Conservation (phyloP, 1,140 invertebrate genomes). For the Platorchestia sp. region DNA sequence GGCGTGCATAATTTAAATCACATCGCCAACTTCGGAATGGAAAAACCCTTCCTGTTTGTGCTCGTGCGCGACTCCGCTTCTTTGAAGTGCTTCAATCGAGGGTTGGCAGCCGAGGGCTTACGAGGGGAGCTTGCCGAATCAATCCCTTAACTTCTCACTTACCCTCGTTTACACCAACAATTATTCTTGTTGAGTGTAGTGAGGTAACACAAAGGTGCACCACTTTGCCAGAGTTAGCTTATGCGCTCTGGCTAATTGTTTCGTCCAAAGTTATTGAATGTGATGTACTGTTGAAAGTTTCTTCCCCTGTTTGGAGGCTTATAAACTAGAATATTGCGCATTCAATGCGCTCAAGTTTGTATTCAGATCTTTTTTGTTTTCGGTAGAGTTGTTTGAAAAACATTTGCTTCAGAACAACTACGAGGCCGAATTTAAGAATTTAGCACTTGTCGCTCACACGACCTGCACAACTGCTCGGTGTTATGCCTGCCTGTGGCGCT, state of each 20-base stretch:
- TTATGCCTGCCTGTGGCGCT: neutral
- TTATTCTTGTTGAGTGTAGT: neutral
- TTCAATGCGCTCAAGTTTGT: neutral
- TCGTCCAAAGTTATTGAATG: neutral
- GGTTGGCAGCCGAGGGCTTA: slow-evolving; percentile 24
- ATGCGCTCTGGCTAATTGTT: neutral
- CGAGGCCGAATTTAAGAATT: neutral
- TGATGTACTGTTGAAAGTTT: neutral
- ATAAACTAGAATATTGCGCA: neutral
- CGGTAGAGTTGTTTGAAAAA: neutral
- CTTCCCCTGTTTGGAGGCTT: neutral
- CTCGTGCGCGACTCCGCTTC: slow-evolving; percentile 41
- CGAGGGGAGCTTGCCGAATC: neutral
- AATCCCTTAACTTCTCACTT: slow-evolving; percentile 11
- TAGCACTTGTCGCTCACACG: neutral
- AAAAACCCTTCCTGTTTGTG: slow-evolving; percentile 55
- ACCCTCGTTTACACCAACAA: slow-evolving; percentile 30
- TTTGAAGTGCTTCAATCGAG: slow-evolving; percentile 53
- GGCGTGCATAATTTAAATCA: slow-evolving; percentile 53
- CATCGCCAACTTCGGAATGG: slow-evolving; percentile 47
- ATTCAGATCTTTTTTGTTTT: neutral
- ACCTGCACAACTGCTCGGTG: neutral
- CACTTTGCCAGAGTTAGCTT: neutral
- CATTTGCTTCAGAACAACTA: neutral
- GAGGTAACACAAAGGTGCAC: neutral